Conservation (phyloP, 1,140 invertebrate genomes). For the Cyrtorhinus lividipennis region DNA sequence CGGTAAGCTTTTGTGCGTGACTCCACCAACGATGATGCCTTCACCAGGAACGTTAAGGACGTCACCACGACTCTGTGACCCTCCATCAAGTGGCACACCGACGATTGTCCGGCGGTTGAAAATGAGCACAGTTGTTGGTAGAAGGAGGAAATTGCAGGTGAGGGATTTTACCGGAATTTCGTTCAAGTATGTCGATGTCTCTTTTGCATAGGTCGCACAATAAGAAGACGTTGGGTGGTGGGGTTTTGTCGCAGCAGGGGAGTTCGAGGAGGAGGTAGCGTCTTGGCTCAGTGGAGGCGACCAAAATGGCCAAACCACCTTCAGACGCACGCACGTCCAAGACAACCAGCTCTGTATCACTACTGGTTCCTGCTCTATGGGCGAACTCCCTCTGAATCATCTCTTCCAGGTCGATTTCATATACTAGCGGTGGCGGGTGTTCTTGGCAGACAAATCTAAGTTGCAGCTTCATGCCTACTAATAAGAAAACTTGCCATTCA, state of each 20-base stretch:
- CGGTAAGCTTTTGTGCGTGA: slow-evolving; percentile 5
- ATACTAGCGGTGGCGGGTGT: neutral
- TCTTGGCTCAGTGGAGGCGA: neutral
- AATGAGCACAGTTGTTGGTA: slow-evolving; percentile 12
- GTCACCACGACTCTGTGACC: slow-evolving; percentile 11
- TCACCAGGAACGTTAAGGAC: slow-evolving; percentile 12
- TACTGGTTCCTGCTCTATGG: neutral
- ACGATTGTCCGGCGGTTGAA: slow-evolving; percentile 15
- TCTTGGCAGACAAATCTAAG: neutral
- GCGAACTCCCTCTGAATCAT: neutral
- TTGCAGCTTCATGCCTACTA: slow-evolving; percentile 10
- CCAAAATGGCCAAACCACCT: slow-evolving; percentile 9
- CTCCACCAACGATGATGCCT: slow-evolving; percentile 11
- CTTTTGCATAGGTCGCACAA: slow-evolving; percentile 8
- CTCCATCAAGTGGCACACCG: slow-evolving; percentile 12
- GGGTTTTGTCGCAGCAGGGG: neutral
- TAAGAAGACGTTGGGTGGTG: neutral
- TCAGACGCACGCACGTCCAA: neutral
- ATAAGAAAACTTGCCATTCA: slow-evolving; percentile 14
- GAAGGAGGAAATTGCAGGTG: slow-evolving; percentile 10
- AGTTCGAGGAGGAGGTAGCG: neutral
- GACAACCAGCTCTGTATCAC: neutral
- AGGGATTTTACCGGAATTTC: slow-evolving; percentile 11
- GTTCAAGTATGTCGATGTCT: slow-evolving; percentile 13
- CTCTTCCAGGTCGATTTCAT: neutral